phyloP scores from a whole-genome alignment of 2,113 vertebrate genomes.

The Haliaeetus leucogaster region DNA sequence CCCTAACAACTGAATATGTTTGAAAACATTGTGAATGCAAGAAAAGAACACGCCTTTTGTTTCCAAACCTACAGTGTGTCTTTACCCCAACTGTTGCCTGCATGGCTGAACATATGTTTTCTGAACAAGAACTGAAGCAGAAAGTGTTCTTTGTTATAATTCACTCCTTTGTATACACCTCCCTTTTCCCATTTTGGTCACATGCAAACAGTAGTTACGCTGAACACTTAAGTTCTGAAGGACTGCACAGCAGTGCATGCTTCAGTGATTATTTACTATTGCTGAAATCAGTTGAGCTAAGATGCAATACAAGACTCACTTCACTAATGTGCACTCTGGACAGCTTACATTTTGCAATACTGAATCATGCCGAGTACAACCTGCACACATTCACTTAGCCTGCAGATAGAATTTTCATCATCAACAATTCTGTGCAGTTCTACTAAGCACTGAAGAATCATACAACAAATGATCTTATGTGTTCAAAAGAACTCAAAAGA shows the following conservation, averaged over 20 bases:
- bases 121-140: constrained; percentile 88
- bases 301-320: neutral
- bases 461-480: neutral
- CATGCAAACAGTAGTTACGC: constrained; percentile 64
- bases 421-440: neutral
- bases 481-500: neutral
- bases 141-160: constrained; percentile 86
- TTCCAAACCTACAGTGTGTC: constrained; percentile 80
- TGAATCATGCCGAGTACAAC: neutral
- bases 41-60: constrained; percentile 81
- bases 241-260: constrained; percentile 40
- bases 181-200: constrained; percentile 60
- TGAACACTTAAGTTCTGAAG: constrained; percentile 57
- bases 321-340: neutral
- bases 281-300: constrained; percentile 23
- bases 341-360: neutral
- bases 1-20: constrained; percentile 87
- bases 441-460: neutral
- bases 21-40: constrained; percentile 84
- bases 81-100: constrained; percentile 81
- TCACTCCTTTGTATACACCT: constrained; percentile 80
- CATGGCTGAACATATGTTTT: constrained; percentile 95
- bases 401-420: neutral
- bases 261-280: constrained; percentile 48
- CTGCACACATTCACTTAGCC: neutral